Conservation (phyloP, 1,140 invertebrate species). For the Thalassaphorura encarpata region DNA sequence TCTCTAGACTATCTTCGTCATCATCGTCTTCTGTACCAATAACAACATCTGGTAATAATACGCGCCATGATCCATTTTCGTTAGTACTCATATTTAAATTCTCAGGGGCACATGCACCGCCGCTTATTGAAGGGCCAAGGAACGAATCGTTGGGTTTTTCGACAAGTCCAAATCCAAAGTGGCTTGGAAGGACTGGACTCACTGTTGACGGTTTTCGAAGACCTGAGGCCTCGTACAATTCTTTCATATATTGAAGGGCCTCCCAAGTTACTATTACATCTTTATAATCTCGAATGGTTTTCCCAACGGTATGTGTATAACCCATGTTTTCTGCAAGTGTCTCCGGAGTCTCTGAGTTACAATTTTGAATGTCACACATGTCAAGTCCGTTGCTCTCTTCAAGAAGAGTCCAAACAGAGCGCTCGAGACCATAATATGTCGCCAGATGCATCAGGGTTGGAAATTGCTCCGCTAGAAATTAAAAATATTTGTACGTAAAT, state of each 20-base stretch:
- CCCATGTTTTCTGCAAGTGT: slow-evolving; percentile 17
- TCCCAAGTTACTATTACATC: slow-evolving; percentile 13
- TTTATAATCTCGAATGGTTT: slow-evolving; percentile 24
- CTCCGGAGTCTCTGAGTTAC: slow-evolving; percentile 16
- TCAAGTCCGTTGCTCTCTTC: slow-evolving; percentile 40
- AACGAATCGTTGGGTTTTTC: no score
- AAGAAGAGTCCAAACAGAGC: slow-evolving; percentile 65
- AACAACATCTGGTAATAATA: no score
- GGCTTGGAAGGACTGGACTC: no score
- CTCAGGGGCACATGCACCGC: no score
- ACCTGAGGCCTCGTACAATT: slow-evolving; percentile 12
- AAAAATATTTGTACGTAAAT: no score
- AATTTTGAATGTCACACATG: slow-evolving; percentile 15
- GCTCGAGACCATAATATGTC: slow-evolving; percentile 70
- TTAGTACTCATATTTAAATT: no score
- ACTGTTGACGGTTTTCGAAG: no score
- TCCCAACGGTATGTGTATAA: slow-evolving; percentile 4
- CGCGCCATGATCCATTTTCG: no score
- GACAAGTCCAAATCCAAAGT: no score
- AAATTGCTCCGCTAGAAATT: slow-evolving; percentile 58
- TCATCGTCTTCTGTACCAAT: no score
- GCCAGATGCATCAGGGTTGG: slow-evolving; percentile 81
- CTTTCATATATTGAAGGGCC: slow-evolving; percentile 16
- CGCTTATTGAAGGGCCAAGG: no score
- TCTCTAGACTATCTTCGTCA: no score